Percentiles rank a stretch among this genome's conserved stretches.
These are phyloP conservation scores for Chelon auratus DNA, from an alignment of 2,797 vertebrate species.

Conservation along the genomic window DNA sequence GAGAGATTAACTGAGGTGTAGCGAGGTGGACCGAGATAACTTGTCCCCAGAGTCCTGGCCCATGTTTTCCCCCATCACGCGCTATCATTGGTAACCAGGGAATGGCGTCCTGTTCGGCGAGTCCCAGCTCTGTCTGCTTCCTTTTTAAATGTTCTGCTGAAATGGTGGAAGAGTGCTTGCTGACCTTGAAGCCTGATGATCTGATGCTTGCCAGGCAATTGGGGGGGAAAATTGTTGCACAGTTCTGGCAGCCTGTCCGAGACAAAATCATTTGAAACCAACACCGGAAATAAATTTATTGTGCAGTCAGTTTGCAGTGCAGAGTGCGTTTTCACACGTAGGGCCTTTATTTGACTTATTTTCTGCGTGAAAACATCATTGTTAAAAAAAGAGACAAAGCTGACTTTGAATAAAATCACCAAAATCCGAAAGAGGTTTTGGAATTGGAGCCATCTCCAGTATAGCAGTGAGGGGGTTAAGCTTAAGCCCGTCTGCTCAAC, in stretches of 20 bases:
- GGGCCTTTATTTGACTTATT: not conserved
- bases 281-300: not conserved
- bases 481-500: constrained; percentile 52
- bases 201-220: constrained; percentile 1
- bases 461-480: constrained; percentile 54
- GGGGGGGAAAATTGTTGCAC: not conserved
- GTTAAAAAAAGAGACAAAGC: not conserved
- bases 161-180: constrained; percentile 14
- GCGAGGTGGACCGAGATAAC: constrained; percentile 25
- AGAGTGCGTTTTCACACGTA: not conserved
- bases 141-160: constrained; percentile 20
- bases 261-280: not conserved
- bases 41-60: constrained; percentile 23
- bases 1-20: not conserved
- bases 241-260: not conserved
- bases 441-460: constrained; percentile 4
- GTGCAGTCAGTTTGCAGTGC: not conserved
- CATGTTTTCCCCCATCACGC: constrained; percentile 32
- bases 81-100: constrained; percentile 12
- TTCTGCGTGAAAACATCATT: not conserved
- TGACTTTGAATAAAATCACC: too few relatives aligned
- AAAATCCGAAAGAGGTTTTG: constrained; percentile 1
- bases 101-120: constrained; percentile 23
- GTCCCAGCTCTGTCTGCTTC: constrained; percentile 30
- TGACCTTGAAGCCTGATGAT: constrained; percentile 47